Conservation (phyloP, 2,888 invertebrate species). For the Podabrus alpinus region DNA sequence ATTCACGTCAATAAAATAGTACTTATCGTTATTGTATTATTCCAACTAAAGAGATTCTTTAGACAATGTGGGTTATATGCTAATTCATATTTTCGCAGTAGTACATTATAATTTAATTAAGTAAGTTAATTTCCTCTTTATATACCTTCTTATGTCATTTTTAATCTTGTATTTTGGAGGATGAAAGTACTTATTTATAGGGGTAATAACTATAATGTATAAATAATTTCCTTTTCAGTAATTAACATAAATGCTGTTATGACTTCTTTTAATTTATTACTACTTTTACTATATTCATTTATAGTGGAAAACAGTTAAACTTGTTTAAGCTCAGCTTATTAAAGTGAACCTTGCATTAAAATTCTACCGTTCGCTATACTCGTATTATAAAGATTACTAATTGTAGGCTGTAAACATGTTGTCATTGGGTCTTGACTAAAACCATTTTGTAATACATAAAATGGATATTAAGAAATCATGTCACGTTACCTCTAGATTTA, state of each 20-base stretch:
- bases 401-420: background rate
- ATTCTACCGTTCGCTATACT: background rate
- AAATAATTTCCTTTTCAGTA: too few species aligned
- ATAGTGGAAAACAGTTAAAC: background rate
- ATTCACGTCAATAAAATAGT: background rate
- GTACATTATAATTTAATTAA: too few species aligned
- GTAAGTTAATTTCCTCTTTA: background rate
- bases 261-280: background rate
- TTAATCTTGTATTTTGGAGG: background rate
- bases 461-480: slow-evolving; percentile 3
- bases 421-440: background rate
- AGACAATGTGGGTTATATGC: background rate
- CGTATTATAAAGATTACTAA: background rate
- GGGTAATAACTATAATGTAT: too few species aligned
- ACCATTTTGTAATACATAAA: background rate
- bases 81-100: too few species aligned
- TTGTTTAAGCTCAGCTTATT: background rate
- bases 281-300: background rate
- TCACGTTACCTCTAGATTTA: slow-evolving; percentile 13
- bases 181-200: too few species aligned
- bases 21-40: background rate
- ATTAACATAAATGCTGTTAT: background rate
- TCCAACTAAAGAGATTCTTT: background rate
- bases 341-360: background rate
- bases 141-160: background rate